Evolutionary conservation across 2,113 vertebrate genomes (phyloP).

Genomic region (Corythoichthys haematopterus): DNA sequence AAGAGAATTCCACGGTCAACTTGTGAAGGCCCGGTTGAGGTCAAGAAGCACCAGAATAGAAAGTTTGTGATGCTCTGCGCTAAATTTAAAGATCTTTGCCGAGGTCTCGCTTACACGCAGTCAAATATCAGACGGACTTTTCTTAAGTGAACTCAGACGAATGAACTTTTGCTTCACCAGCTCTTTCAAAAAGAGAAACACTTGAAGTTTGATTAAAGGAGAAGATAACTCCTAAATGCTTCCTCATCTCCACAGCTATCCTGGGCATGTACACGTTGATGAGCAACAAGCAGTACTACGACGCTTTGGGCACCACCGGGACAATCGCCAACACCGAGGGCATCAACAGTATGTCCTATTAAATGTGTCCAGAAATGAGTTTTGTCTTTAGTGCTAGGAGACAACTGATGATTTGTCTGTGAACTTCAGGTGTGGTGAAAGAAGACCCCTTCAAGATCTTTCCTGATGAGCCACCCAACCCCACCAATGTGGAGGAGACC

Average conservation of each 20-base stretch:
- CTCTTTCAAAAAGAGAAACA: too few species aligned
- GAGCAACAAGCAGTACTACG: slow-evolving; percentile 99
- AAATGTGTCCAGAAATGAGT: neutral
- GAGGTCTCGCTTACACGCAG: neutral
- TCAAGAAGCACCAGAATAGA: slow-evolving; percentile 6
- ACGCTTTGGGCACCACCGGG: slow-evolving; percentile 83
- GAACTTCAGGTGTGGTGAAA: slow-evolving; percentile 85
- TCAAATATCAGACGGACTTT: neutral
- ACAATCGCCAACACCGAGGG: slow-evolving; percentile 90
- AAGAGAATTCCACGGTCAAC: neutral
- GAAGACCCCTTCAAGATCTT: slow-evolving; percentile 85
- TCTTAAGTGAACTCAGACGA: neutral
- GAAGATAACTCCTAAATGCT: neutral
- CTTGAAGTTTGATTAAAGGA: too few species aligned
- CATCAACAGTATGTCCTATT: slow-evolving; percentile 86
- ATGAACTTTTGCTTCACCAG: neutral
- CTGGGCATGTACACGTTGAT: slow-evolving; percentile 97
- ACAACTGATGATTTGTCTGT: too few species aligned
- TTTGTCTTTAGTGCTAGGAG: neutral
- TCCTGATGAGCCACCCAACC: slow-evolving; percentile 88
- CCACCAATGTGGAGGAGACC: slow-evolving; percentile 88
- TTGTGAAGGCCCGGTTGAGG: neutral
- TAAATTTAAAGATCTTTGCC: slow-evolving; percentile 2
- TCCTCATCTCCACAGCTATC: slow-evolving; percentile 77
- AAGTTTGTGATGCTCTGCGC: neutral